Evolutionary conservation across 1,140 invertebrate genomes (phyloP).

Genomic region (Plectrocnemia conspersa): DNA sequence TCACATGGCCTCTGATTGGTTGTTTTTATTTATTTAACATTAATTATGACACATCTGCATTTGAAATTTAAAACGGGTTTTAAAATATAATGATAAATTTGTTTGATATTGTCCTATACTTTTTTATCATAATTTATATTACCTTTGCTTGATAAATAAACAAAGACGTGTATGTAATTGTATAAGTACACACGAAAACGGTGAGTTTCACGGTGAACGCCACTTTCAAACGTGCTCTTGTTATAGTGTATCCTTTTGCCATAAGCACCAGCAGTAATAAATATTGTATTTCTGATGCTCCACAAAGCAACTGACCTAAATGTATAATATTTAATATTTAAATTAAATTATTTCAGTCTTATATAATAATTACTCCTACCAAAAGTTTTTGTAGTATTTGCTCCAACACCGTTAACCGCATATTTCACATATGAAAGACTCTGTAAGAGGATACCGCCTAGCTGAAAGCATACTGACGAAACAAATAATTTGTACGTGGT

Average conservation of each 20-base stretch:
- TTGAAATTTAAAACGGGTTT: too few relatives aligned
- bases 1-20: too few relatives aligned
- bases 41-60: too few relatives aligned
- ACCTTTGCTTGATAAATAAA: constrained; percentile 76
- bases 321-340: constrained; percentile 24
- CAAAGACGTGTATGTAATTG: constrained; percentile 63
- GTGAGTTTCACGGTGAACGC: constrained; percentile 68
- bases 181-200: constrained; percentile 74
- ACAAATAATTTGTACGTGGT: constrained; percentile 85
- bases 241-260: constrained; percentile 88
- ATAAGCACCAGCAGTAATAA: constrained; percentile 75
- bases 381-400: constrained; percentile 52
- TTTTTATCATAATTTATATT: too few relatives aligned
- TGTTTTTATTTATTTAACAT: too few relatives aligned
- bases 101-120: too few relatives aligned
- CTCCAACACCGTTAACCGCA: constrained; percentile 63
- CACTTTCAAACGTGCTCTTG: constrained; percentile 68
- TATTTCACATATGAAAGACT: constrained; percentile 65
- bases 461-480: constrained; percentile 61
- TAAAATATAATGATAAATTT: too few relatives aligned
- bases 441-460: constrained; percentile 60
- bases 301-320: constrained; percentile 67
- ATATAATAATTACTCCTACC: constrained; percentile 48
- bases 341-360: constrained; percentile 17
- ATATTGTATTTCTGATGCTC: constrained; percentile 67